These are phyloP conservation scores for Semnopithecus entellus DNA, from an alignment of 2,113 vertebrate species.

Conservation along the genomic window DNA sequence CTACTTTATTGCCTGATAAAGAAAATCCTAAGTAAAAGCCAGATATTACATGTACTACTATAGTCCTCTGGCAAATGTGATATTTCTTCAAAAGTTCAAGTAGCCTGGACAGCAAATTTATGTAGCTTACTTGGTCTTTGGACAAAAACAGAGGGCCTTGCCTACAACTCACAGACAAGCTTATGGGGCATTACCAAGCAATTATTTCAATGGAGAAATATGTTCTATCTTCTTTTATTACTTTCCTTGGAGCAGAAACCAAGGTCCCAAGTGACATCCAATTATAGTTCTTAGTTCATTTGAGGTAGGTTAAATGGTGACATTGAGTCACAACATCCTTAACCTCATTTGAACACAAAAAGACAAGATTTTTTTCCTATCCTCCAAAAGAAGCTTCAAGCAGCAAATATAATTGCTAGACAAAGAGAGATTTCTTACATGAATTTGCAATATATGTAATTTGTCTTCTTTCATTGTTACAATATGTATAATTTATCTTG, in stretches of 20 bases:
- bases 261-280: background rate
- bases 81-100: background rate
- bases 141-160: background rate
- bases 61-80: background rate
- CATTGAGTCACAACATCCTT: background rate
- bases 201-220: background rate
- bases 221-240: slow-evolving; percentile 24
- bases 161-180: background rate
- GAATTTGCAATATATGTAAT: slow-evolving; percentile 42
- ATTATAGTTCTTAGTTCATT: background rate
- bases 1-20: background rate
- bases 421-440: slow-evolving; percentile 16
- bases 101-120: background rate
- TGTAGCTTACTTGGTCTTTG: background rate
- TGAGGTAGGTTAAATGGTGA: background rate
- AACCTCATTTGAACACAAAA: background rate
- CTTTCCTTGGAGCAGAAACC: background rate
- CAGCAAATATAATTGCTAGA: slow-evolving; percentile 14
- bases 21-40: background rate
- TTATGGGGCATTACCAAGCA: background rate
- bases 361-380: background rate
- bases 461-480: slow-evolving; percentile 36
- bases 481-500: slow-evolving; percentile 49
- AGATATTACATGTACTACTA: background rate
- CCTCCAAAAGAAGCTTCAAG: slow-evolving; percentile 37